Conservation (phyloP, 2,888 invertebrate genomes). For the Pharmacophagus antenor region DNA sequence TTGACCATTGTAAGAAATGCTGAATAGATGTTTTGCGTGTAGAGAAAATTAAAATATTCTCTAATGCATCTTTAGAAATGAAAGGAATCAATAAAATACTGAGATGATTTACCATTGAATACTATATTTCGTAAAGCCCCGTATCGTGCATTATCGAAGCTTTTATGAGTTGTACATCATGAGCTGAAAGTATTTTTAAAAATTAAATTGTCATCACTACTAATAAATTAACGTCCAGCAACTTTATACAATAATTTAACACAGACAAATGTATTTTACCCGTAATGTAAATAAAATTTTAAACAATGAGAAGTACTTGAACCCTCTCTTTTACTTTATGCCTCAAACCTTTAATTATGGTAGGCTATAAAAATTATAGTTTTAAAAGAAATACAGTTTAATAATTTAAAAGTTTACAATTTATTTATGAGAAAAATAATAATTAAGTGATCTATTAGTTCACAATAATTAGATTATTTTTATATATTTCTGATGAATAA, state of each 20-base stretch:
- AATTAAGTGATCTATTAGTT: background rate
- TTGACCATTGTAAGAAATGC: no score
- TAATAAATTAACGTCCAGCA: slow-evolving; percentile 6
- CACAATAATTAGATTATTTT: background rate
- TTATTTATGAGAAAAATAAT: background rate
- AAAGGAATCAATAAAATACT: slow-evolving; percentile 21
- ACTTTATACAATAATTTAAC: slow-evolving; percentile 5
- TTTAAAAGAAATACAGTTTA: background rate
- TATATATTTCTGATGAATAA: no score
- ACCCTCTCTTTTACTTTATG: background rate
- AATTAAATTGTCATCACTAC: background rate
- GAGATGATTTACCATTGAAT: slow-evolving; percentile 16
- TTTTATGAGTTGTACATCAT: background rate
- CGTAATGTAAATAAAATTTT: slow-evolving; percentile 23
- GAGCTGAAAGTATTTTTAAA: background rate
- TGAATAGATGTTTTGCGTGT: no score
- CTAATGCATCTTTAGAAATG: no score
- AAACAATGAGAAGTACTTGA: background rate
- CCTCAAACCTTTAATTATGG: no score
- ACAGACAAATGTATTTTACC: slow-evolving; percentile 15
- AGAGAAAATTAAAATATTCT: no score
- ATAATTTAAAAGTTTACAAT: background rate
- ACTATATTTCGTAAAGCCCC: slow-evolving; percentile 26
- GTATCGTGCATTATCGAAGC: background rate
- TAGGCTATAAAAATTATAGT: no score